Evolutionary conservation across 2,888 invertebrate genomes (phyloP), one percentile per base, ranked within the genome.

Genomic region (Callyntrura guangdongensis): DNA sequence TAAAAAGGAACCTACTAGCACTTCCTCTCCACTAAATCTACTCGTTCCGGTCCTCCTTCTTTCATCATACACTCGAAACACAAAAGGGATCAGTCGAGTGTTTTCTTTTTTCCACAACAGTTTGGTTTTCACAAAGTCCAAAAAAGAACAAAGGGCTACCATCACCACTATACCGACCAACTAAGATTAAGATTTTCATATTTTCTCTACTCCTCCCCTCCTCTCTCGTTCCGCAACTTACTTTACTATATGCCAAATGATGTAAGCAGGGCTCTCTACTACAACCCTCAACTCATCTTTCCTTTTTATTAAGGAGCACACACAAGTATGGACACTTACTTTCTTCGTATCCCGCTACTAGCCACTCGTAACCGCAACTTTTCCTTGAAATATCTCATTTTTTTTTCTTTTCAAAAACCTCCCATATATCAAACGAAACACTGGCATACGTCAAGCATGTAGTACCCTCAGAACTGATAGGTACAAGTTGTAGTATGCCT

Each of bases 141-240:
- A 69, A 69, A 69, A 45, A 69, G 17, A 64, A 64, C 22, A 64
- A 64, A 64, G 22, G 64, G 22, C 59, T 17, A 61, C 59, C 61
- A 61, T 22, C 25, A 12, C 25, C 25, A 64, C 11, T 25, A n/a
- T n/a, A 64, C 25, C 64, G 12, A 64, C 64, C 9, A 11, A 27
- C 27, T 36, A 36, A 69, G 69, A 69, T 69, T 69, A 69, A 69
- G 27, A 69, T 45, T 69, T 69, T 69, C 45, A 45, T 69, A 69
- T 45, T 69, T 69, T 45, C 36, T 45, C 14, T 36, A n/a, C n/a
- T 69, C 67, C 11, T 45, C 22, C 25, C 25, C 25, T 22, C 3
- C 20, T 64, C 25, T 25, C 36, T 36, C 36, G 2, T 36, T 36
- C n/a, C n/a, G 36, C 36, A 4, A 36, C 36, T 36, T 36, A 36